Evolutionary conservation across 2,888 invertebrate genomes (phyloP).

Genomic region (Aphidoletes aphidimyza): DNA sequence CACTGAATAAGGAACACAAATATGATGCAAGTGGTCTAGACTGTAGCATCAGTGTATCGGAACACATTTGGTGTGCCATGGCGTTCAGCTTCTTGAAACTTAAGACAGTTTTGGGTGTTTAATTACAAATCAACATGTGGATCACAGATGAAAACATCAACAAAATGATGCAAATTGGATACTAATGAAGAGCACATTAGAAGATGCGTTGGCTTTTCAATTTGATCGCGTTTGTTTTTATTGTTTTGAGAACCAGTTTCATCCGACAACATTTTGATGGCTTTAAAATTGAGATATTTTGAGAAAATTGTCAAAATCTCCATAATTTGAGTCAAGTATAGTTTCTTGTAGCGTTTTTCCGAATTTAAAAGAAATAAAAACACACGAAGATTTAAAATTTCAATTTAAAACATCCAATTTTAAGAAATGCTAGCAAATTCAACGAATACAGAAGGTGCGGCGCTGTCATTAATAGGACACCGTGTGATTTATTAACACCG

Average conservation of each 20-base stretch:
- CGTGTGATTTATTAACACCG: neutral
- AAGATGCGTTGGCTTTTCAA: too few species aligned
- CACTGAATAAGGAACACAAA: neutral
- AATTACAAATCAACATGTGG: neutral
- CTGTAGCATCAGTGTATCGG: too few species aligned
- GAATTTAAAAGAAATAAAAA: too few species aligned
- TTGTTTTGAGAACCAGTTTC: slow-evolving; percentile 9
- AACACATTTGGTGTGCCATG: too few species aligned
- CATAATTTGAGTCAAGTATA: neutral
- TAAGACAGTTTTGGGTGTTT: neutral
- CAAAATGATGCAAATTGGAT: neutral
- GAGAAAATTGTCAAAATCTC: neutral
- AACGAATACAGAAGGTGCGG: neutral
- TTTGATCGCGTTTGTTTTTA: neutral
- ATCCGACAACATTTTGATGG: too few species aligned
- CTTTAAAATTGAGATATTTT: neutral
- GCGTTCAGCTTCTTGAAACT: neutral
- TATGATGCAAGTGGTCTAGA: neutral
- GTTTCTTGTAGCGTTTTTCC: too few species aligned
- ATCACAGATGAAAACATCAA: neutral
- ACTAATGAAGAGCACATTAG: too few species aligned
- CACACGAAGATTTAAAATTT: too few species aligned
- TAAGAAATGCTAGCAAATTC: neutral
- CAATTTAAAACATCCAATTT: neutral
- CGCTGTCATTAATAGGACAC: neutral